Conservation (phyloP, 53 echinoderm and acorn worm species). For the Echinarachnius parma region DNA sequence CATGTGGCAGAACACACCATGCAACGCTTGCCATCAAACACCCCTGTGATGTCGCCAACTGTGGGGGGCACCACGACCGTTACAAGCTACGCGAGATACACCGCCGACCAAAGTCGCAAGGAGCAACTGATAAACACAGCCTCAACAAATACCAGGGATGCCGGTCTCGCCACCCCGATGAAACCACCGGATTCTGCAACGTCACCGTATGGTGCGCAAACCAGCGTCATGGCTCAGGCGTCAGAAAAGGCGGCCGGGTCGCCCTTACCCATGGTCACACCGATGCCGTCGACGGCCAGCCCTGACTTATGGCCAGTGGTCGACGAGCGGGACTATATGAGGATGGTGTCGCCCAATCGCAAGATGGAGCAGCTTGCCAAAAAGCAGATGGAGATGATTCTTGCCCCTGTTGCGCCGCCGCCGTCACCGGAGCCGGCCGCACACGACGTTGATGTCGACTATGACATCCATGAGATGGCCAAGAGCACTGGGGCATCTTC, state of each 20-base stretch:
- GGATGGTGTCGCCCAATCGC: conserved; percentile 60
- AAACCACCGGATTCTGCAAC: conserved; percentile 53
- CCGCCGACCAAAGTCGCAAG: background rate
- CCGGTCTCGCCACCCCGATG: conserved; percentile 17
- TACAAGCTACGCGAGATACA: no score
- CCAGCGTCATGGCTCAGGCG: conserved; percentile 46
- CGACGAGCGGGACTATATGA: conserved; percentile 83
- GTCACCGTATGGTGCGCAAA: conserved; percentile 54
- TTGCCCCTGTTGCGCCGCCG: conserved; percentile 87
- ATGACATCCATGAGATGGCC: conserved; percentile 51
- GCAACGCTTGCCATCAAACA: background rate
- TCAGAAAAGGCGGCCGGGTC: conserved; percentile 56
- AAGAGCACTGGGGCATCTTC: conserved; percentile 54
- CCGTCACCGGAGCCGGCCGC: conserved; percentile 87
- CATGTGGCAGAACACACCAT: background rate
- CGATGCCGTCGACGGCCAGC: conserved; percentile 61
- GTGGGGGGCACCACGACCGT: no score
- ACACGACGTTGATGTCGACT: conserved; percentile 50
- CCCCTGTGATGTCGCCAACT: no score
- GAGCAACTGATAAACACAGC: conserved; percentile 20
- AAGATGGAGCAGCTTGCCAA: conserved; percentile 20
- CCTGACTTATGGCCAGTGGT: conserved; percentile 87
- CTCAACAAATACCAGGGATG: conserved; percentile 14
- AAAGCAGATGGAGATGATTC: conserved; percentile 44
- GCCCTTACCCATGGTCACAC: conserved; percentile 53